phyloP scores from a whole-genome alignment of 2,113 vertebrate species.

The Mungos mungo region DNA sequence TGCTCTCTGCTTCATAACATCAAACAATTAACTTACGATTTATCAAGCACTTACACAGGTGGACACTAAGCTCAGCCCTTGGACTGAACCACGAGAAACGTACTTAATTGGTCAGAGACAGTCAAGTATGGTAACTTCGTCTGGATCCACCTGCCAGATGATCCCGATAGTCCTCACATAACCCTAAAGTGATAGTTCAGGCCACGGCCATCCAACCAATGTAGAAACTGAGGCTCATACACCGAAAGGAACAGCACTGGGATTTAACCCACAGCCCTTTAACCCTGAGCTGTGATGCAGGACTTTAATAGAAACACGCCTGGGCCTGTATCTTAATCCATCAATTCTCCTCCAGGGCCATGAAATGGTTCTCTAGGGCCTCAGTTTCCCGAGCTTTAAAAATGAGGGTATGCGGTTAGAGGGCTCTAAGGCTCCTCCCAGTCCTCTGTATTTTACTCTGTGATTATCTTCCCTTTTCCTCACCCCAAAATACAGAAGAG shows the following conservation, averaged over 20 bases:
- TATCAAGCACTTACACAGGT: not conserved
- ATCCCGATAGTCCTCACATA: not conserved
- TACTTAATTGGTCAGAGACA: not conserved
- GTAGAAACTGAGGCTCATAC: not conserved
- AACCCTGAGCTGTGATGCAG: not conserved
- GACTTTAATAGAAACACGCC: not conserved
- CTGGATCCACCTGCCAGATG: not conserved
- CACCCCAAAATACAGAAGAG: slow-evolving; percentile 81
- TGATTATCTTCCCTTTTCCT: slow-evolving; percentile 79
- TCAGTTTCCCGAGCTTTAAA: slow-evolving; percentile 60
- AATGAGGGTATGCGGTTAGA: not conserved
- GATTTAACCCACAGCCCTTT: not conserved
- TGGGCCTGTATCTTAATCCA: not conserved
- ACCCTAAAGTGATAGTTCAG: not conserved
- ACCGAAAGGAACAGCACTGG: not conserved
- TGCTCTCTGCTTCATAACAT: not conserved
- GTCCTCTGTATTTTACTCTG: not conserved
- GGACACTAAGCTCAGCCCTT: not conserved
- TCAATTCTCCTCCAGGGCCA: not conserved
- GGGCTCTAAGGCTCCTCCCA: not conserved
- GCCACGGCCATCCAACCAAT: not conserved
- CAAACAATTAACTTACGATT: not conserved
- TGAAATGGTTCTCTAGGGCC: not conserved
- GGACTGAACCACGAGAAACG: not conserved
- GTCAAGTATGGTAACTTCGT: not conserved